phyloP scores from a whole-genome alignment of 2,888 invertebrate species.

The Sesamia inferens region DNA sequence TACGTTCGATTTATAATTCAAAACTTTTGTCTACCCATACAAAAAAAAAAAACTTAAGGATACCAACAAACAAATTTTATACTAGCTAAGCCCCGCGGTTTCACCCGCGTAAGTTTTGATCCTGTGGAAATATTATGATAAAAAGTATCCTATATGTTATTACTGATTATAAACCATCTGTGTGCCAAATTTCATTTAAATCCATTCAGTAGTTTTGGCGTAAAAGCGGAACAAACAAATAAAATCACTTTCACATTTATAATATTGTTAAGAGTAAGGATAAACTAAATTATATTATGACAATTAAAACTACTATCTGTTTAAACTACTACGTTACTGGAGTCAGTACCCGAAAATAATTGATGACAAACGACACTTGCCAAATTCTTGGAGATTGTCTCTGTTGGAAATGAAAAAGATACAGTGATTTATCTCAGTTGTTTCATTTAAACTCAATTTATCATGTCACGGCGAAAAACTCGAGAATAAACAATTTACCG shows the following conservation, averaged over 20 bases:
- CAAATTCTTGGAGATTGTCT: constrained; percentile 58
- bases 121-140: too few relatives aligned
- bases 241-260: too few relatives aligned
- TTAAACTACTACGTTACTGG: constrained; percentile 34
- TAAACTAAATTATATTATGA: background rate
- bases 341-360: constrained; percentile 54
- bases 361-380: constrained; percentile 59
- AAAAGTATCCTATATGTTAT: too few relatives aligned
- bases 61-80: background rate
- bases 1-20: background rate
- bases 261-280: too few relatives aligned
- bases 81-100: too few relatives aligned
- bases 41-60: background rate
- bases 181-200: too few relatives aligned
- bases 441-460: constrained; percentile 63
- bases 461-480: constrained; percentile 49
- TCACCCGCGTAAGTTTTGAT: too few relatives aligned
- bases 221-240: too few relatives aligned
- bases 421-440: constrained; percentile 57
- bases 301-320: constrained; percentile 17
- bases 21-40: background rate
- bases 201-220: too few relatives aligned
- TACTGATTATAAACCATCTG: too few relatives aligned
- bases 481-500: constrained; percentile 27
- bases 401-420: constrained; percentile 53